Percentiles rank a stretch among this genome's conserved stretches.
Conservation (phyloP, 1,140 invertebrate species). For the Diorhabda sublineata region DNA sequence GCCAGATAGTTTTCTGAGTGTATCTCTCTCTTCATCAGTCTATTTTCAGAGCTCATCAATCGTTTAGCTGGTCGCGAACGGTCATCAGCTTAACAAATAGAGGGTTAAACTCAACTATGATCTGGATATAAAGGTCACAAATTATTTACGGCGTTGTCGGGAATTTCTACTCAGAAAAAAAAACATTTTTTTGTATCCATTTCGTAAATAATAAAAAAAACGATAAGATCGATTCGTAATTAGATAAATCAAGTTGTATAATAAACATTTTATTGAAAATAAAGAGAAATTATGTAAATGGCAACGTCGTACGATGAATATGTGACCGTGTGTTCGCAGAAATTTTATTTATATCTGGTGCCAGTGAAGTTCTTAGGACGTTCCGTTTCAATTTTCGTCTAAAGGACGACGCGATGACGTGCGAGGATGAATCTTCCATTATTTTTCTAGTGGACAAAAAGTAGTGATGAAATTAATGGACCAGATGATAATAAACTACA, state of each 20-base stretch:
- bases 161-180: too few species aligned
- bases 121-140: too few species aligned
- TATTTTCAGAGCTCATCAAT: constrained; percentile 1
- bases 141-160: too few species aligned
- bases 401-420: constrained; percentile 2
- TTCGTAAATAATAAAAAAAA: too few species aligned
- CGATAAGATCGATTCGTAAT: too few species aligned
- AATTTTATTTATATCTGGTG: neutral
- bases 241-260: too few species aligned
- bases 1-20: neutral
- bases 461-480: neutral
- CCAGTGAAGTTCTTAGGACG: constrained; percentile 12
- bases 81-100: constrained; percentile 18
- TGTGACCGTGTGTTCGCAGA: too few species aligned
- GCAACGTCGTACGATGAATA: too few species aligned
- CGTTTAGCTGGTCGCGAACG: neutral
- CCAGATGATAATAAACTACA: too few species aligned
- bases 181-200: too few species aligned
- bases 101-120: neutral
- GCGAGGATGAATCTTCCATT: constrained; percentile 8
- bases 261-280: too few species aligned
- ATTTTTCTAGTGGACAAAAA: constrained; percentile 11
- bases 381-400: constrained; percentile 8
- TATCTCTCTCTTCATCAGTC: neutral
- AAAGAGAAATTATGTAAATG: too few species aligned